A percentile compares a stretch with the other conserved stretches of the same genome.
phyloP scores from a whole-genome alignment of 2,797 vertebrate genomes.

The Darevskia mixta region DNA sequence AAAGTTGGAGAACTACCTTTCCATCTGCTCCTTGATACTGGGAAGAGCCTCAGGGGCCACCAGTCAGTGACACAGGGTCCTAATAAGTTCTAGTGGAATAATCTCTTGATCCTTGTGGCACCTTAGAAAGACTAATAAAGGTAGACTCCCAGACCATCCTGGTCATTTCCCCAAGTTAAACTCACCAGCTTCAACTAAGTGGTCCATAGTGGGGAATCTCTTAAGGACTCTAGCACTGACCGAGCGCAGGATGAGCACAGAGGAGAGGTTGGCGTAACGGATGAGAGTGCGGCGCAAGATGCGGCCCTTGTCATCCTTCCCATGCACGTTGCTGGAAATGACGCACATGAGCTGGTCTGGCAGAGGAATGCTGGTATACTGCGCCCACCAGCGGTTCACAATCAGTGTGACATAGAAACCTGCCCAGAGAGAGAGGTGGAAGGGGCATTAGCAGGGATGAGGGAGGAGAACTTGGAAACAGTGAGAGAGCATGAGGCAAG shows the following conservation, averaged over 20 bases:
- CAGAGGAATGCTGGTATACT: constrained; percentile 92
- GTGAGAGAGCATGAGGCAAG: not conserved
- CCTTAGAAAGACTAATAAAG: not conserved
- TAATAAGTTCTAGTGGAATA: not conserved
- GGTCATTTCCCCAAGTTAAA: not conserved
- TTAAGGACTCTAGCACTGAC: constrained; percentile 90
- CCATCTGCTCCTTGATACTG: not conserved
- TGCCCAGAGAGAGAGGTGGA: constrained; percentile 31
- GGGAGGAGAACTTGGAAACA: not conserved
- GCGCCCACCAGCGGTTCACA: constrained; percentile 92
- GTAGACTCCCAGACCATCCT: not conserved
- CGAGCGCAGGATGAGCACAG: constrained; percentile 89
- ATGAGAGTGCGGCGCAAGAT: constrained; percentile 88
- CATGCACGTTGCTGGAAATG: constrained; percentile 89
- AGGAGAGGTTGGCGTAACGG: constrained; percentile 89
- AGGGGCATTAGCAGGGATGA: no score
- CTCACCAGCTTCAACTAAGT: constrained; percentile 88
- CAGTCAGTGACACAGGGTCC: no score
- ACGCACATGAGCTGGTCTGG: constrained; percentile 93
- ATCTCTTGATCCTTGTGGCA: not conserved
- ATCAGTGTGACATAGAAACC: constrained; percentile 91
- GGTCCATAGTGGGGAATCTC: constrained; percentile 88
- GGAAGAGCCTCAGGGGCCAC: not conserved
- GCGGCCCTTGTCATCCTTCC: constrained; percentile 85
- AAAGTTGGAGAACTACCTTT: not conserved